Evolutionary conservation across 2,888 invertebrate species (phyloP).

Genomic region (Sarcophaga variegata): DNA sequence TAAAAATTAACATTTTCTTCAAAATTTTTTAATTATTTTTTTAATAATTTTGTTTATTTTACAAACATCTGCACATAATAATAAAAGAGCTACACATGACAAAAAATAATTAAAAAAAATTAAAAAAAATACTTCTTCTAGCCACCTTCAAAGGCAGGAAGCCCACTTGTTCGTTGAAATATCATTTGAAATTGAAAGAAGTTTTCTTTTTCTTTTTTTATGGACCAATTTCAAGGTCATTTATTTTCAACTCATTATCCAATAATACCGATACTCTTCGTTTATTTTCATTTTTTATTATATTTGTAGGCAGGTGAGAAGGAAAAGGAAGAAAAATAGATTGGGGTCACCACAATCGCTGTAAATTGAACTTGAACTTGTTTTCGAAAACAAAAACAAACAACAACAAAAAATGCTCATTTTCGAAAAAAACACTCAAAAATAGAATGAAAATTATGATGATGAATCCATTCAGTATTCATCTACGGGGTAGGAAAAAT

Average conservation of each 20-base stretch:
- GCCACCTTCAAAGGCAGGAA: constrained; percentile 12
- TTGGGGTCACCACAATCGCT: neutral
- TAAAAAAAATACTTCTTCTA: constrained; percentile 47
- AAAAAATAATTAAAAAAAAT: neutral
- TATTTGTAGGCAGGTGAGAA: neutral
- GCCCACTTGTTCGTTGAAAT: neutral
- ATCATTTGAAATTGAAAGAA: neutral
- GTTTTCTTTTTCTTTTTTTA: constrained; percentile 15
- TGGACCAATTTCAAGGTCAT: constrained; percentile 41
- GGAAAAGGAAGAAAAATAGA: neutral
- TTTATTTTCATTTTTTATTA: neutral
- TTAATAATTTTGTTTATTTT: constrained; percentile 19
- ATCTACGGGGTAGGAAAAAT: neutral
- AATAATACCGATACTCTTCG: neutral
- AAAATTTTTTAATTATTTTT: constrained; percentile 44
- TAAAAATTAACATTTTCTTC: constrained; percentile 2
- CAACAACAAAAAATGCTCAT: neutral
- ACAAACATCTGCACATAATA: constrained; percentile 7
- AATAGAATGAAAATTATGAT: constrained; percentile 47
- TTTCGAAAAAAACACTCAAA: neutral
- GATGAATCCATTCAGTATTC: neutral
- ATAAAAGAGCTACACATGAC: neutral
- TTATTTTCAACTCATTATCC: neutral
- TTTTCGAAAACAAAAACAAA: neutral
- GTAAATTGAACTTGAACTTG: constrained; percentile 67